Conservation (phyloP, 2,113 vertebrate species). For the Okapia johnstoni region DNA sequence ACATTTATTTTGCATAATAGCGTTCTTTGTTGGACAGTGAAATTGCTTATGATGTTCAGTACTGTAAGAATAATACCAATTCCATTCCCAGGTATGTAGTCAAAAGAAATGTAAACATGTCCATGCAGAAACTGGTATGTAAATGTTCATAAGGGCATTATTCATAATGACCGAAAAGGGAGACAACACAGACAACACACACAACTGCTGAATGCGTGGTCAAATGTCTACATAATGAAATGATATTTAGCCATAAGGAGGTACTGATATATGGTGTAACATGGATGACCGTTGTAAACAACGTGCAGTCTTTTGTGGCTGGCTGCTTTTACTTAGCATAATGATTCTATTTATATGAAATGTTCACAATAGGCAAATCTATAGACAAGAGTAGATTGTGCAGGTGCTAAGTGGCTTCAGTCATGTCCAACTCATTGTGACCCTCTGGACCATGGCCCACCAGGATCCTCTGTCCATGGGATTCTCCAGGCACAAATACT, state of each 20-base stretch:
- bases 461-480: background rate
- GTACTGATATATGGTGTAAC: background rate
- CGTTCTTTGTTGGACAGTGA: background rate
- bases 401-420: background rate
- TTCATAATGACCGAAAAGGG: background rate
- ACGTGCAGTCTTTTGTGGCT: background rate
- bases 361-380: conserved; percentile 2
- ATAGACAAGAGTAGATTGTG: background rate
- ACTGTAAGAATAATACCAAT: background rate
- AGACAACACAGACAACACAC: background rate
- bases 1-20: background rate
- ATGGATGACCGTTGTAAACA: background rate
- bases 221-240: background rate
- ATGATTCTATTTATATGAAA: background rate
- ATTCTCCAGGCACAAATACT: background rate
- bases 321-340: background rate
- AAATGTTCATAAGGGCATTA: background rate
- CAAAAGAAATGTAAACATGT: background rate
- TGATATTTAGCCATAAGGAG: background rate
- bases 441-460: background rate
- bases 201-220: background rate
- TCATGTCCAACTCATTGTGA: background rate
- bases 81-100: background rate
- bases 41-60: background rate
- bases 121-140: background rate